Base-by-base conservation (phyloP, 2,888 invertebrate species). In the Cabera pusaria region DNA sequence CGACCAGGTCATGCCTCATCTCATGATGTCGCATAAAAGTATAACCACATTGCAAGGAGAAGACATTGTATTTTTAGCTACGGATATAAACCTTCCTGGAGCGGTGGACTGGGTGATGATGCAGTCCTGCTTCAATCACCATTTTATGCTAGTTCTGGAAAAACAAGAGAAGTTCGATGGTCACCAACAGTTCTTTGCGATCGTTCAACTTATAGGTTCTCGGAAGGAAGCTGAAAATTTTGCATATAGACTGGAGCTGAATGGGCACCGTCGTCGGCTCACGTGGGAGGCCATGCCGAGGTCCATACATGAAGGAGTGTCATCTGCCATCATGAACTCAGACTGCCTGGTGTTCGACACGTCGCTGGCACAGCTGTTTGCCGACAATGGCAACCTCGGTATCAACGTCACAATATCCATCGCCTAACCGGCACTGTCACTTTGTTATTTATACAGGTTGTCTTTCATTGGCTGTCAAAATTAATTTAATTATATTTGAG, bases 51-150 rank as follows among this genome's bases (percentile, higher is more conserved):
- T 99, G 44, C 98, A 99, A 92, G 98, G 97, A 31, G 99, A 99
- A 86, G 99, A 99, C 77, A 99, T 99, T 62, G 99, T 99, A 31
- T 99, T 99, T 84, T 90, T 99, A 60, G 99, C 99, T 1, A 99
- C 99, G 19, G 99, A 99, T 81, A 99, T 99, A 46, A 99, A 99
- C 89, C 92, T 99, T 53, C 99, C 99, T 3, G 99, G 99, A 41
- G 99, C 98, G 16, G 98, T 99, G 5, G 98, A 99, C 81, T 99
- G 98, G 98, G 97, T 97, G 2, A 99, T 99, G 99, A 99, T 99
- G 99, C 99, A 99, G 87, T 98, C 98, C 12, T 99, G 99, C 83
- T 99, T 99, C 79, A 98, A 97, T 37, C 98, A 98, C 74, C 97
- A 99, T 82, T 99, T 99, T 72, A 99, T 99, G 99, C 91, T 99